Base-by-base conservation (phyloP, 2,113 vertebrate species). In the Catagonus wagneri region DNA sequence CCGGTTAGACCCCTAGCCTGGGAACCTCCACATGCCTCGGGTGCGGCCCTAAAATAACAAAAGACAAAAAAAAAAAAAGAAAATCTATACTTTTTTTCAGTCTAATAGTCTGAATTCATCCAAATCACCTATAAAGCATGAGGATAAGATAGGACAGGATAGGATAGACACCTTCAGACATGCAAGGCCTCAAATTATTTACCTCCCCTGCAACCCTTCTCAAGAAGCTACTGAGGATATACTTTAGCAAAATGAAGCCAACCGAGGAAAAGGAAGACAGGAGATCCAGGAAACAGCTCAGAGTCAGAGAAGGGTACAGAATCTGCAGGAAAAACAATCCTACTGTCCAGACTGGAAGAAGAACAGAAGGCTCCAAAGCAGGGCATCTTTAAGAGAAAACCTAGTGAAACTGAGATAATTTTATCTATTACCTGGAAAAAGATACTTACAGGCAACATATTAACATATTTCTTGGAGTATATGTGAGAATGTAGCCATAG, bases 41-140 rank as follows among this genome's bases (percentile, higher is more conserved):
- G n/a, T n/a, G n/a, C n/a, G n/a, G n/a, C n/a, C n/a, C n/a, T n/a
- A n/a, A n/a, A n/a, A n/a, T n/a, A n/a, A n/a, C n/a, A n/a, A n/a
- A n/a, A n/a, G n/a, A n/a, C n/a, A n/a, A n/a, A n/a, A n/a, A n/a
- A n/a, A n/a, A n/a, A n/a, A n/a, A n/a, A n/a, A n/a, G n/a, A 15
- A 81, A 89, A 52, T 15, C n/a, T 34, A 7, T 32, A 29, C 11
- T 22, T n/a, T 83, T 61, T 58, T 96, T 91, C 56, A 85, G 68
- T 36, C 19, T 75, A 89, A 75, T 39, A 74, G 50, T 92, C 44
- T 96, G 94, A 94, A 89, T 68, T 76, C 58, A 58, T 32, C 39
- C 61, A 83, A 85, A 58, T 52, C 22, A 83, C 25, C 87, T 89
- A 80, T 20, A 79, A 97, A 91, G 63, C 72, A 16, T 25, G 14